phyloP scores from a whole-genome alignment of 2,888 invertebrate species.

The Pediacus dermestoides region DNA sequence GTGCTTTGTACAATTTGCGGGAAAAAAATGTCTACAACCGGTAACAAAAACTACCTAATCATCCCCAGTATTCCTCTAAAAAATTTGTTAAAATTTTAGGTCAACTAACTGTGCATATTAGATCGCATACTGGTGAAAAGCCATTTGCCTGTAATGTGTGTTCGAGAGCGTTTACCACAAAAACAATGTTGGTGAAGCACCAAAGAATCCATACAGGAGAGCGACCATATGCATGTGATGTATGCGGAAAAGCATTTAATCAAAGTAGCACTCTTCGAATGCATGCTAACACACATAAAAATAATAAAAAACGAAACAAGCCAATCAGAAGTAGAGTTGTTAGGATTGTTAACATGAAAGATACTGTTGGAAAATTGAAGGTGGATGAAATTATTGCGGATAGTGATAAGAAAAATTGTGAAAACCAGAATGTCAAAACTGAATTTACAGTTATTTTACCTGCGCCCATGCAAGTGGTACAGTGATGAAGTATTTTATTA shows the following conservation, averaged over 20 bases:
- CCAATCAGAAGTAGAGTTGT: neutral
- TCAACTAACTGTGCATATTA: conserved; percentile 24
- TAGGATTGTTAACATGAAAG: conserved; percentile 15
- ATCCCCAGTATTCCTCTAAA: neutral
- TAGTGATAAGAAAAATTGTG: no score
- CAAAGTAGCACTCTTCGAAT: conserved; percentile 41
- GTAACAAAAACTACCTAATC: conserved; percentile 22
- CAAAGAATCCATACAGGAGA: conserved; percentile 42
- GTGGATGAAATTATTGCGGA: conserved; percentile 12
- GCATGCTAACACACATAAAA: conserved; percentile 34
- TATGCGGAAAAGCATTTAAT: conserved; percentile 40
- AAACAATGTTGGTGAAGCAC: conserved; percentile 38
- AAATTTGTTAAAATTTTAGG: conserved; percentile 9
- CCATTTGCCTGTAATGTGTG: conserved; percentile 38
- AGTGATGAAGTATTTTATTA: no score
- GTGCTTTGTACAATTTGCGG: conserved; percentile 47
- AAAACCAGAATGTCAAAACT: no score
- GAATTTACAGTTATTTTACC: conserved; percentile 19
- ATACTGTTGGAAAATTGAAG: conserved; percentile 15
- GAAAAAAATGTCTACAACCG: conserved; percentile 42
- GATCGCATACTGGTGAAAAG: conserved; percentile 44
- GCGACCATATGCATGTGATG: conserved; percentile 40
- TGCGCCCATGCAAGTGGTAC: conserved; percentile 17
- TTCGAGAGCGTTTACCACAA: conserved; percentile 38
- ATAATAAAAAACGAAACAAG: neutral